Evolutionary conservation across 2,113 vertebrate species (phyloP), one percentile per base, ranked within the genome.

Genomic region (Sminthopsis crassicaudata): DNA sequence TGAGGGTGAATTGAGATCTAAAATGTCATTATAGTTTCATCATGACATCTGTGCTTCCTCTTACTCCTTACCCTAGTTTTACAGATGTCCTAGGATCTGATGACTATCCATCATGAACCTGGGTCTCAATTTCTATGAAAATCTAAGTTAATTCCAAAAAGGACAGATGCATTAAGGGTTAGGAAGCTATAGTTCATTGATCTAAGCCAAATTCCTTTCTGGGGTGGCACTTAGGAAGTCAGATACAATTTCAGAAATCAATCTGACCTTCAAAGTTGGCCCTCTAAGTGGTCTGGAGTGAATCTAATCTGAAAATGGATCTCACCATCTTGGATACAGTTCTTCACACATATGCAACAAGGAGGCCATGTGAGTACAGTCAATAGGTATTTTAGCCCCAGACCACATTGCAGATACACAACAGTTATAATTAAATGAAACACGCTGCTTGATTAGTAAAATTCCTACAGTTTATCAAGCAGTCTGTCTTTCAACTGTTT

Each of bases 371-470:
- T 91, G 14, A 91, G 36, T 67, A 92, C 52, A 52, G 91, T 90
- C 36, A 19, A 94, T 76, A 91, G 7, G 2, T 92, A 19, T 91
- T 95, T 53, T 55, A 97, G 60, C 27, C 60, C 50, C 16, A 94
- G 95, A n/a, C 53, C 89, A 91, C 92, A 95, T 0, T 0, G 48
- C 60, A 94, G 92, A 1, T 26, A 94, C 92, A 96, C 60, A 91
- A 60, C 51, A 53, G 90, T 94, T 76, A 1, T 91, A 50, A 95
- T 96, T 95, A 93, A 93, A 97, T 48, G 92, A 96, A 95, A 53
- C 22, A 96, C 23, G 55, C 46, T 57, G 84, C 95, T 92, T 96
- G 90, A 94, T 96, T 95, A 96, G 48, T 92, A 55, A 51, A 91
- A 90, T 26, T 67, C 42, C 92, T 84, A n/a, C 55, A 19, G 89